Percentiles rank a stretch among this genome's conserved stretches.
phyloP scores from a whole-genome alignment of 2,888 invertebrate genomes.

The Nemotelus nigrinus region DNA sequence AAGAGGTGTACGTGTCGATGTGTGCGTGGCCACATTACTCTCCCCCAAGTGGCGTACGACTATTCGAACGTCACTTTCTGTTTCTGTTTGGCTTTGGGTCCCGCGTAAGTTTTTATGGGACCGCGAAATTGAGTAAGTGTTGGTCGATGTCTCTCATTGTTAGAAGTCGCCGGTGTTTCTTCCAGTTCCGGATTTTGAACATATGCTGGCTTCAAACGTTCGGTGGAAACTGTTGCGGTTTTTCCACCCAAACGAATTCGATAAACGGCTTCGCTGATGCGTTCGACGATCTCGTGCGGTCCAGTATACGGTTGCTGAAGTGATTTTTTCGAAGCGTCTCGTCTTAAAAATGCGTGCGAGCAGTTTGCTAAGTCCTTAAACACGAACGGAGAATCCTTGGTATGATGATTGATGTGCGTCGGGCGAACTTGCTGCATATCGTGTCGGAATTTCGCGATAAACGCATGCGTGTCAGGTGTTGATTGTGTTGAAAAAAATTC shows the following conservation, averaged over 20 bases:
- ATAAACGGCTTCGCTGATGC: conserved; percentile 12
- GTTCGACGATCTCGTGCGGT: conserved; percentile 51
- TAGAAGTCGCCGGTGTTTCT: neutral
- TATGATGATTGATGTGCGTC: conserved; percentile 47
- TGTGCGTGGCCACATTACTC: too few species aligned
- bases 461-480: too few species aligned
- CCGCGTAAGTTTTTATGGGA: neutral
- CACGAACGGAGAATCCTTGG: conserved; percentile 30
- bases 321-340: conserved; percentile 39
- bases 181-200: neutral
- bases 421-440: conserved; percentile 45
- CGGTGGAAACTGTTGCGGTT: neutral
- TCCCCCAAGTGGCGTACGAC: too few species aligned
- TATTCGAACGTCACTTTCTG: too few species aligned
- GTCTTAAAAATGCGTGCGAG: conserved; percentile 48
- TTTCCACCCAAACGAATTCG: neutral
- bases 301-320: conserved; percentile 54
- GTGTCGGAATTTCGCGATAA: too few species aligned
- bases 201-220: neutral
- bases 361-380: conserved; percentile 47
- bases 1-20: too few species aligned
- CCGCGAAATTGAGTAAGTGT: neutral
- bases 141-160: neutral
- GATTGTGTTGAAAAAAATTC: conserved; percentile 43
- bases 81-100: too few species aligned